A percentile compares a stretch with the other conserved stretches of the same genome.
phyloP scores from a whole-genome alignment of 1,140 invertebrate genomes.

The Drosophila virilis region DNA sequence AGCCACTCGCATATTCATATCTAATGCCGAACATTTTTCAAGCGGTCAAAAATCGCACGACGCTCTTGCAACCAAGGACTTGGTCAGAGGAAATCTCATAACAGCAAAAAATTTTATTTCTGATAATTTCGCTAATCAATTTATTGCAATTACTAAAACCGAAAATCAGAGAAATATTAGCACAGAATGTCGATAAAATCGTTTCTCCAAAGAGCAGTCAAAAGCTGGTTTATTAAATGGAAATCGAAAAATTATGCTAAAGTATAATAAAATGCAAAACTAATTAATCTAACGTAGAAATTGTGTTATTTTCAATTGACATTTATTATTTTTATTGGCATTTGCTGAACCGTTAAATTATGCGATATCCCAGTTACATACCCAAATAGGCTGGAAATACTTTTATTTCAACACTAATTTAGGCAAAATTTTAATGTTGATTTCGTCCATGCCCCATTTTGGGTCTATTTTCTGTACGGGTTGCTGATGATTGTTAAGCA shows the following conservation, averaged over 20 bases:
- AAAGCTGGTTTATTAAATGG: too few relatives aligned
- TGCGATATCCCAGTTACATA: slow-evolving; percentile 59
- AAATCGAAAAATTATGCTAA: background rate
- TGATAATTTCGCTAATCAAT: background rate
- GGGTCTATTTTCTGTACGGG: background rate
- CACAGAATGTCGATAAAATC: background rate
- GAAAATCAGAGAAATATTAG: slow-evolving; percentile 4
- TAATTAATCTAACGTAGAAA: slow-evolving; percentile 48
- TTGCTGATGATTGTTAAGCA: slow-evolving; percentile 51
- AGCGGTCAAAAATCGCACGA: too few relatives aligned
- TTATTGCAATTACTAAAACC: background rate
- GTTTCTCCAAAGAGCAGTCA: background rate
- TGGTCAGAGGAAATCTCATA: too few relatives aligned
- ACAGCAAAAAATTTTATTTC: background rate
- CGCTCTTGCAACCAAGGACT: too few relatives aligned
- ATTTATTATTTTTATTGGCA: slow-evolving; percentile 70
- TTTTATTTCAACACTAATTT: slow-evolving; percentile 77
- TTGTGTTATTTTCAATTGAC: slow-evolving; percentile 24
- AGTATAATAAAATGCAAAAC: slow-evolving; percentile 45
- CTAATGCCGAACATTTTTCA: too few relatives aligned
- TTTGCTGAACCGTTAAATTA: slow-evolving; percentile 62
- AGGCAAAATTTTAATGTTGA: slow-evolving; percentile 73
- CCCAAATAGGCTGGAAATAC: slow-evolving; percentile 65
- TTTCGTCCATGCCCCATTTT: slow-evolving; percentile 50
- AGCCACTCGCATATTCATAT: too few relatives aligned